Evolutionary conservation across 2,797 vertebrate genomes (phyloP).

Genomic region (Tadarida brasiliensis): DNA sequence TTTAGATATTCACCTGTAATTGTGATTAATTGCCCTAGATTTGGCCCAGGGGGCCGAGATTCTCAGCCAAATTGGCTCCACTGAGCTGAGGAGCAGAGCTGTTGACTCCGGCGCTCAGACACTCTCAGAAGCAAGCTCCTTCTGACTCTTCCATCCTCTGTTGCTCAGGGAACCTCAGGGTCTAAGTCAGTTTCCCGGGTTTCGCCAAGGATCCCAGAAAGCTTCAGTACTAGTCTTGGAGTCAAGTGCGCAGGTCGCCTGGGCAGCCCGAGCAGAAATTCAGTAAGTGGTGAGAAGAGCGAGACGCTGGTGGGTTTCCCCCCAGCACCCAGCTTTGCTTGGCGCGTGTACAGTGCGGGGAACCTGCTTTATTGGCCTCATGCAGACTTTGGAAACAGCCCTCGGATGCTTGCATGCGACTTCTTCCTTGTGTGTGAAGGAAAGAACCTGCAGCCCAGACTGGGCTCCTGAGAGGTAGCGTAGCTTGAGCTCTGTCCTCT

Average conservation of each 20-base stretch:
- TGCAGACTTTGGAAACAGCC: background rate
- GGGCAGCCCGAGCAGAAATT: conserved; percentile 54
- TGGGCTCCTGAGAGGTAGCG: conserved; percentile 52
- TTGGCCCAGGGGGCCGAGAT: conserved; percentile 38
- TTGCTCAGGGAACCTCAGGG: background rate
- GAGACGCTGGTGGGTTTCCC: background rate
- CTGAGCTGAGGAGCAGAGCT: conserved; percentile 23
- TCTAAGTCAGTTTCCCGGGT: conserved; percentile 60
- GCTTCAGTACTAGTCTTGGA: background rate
- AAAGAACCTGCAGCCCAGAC: conserved; percentile 70
- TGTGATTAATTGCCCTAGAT: conserved; percentile 70
- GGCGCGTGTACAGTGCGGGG: background rate
- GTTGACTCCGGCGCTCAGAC: conserved; percentile 23
- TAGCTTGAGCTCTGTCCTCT: conserved; percentile 73
- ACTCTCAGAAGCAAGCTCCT: conserved; percentile 34
- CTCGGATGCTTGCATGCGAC: background rate
- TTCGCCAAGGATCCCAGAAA: conserved; percentile 7
- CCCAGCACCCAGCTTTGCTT: background rate
- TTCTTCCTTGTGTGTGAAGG: conserved; percentile 73
- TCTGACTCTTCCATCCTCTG: conserved; percentile 59
- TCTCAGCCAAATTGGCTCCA: conserved; percentile 65
- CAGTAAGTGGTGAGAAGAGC: background rate
- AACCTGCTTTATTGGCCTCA: conserved; percentile 22
- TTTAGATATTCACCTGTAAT: conserved; percentile 54
- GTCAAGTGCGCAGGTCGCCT: conserved; percentile 25